Base-by-base conservation (phyloP, 2,888 invertebrate species). In the Drosophila rubida region DNA sequence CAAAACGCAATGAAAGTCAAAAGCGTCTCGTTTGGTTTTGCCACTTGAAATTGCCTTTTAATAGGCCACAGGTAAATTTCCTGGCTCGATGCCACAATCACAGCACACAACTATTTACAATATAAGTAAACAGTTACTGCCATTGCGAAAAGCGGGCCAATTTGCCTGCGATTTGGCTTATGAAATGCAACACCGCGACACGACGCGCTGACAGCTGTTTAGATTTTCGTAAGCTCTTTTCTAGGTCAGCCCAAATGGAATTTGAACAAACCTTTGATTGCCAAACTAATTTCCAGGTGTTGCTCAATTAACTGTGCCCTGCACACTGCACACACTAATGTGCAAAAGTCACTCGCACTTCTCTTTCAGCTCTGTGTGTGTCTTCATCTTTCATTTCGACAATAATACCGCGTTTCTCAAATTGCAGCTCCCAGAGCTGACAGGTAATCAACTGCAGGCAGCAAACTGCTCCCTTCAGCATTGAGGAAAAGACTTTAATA, bases 391-490 rank as follows among this genome's bases (percentile, higher is more conserved):
- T 78, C 76, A 70, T 68, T 74, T 82, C 73, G 82, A 74, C 86
- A 86, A 72, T 82, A 64, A 80, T 74, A 72, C 30, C 9, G 0
- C 11, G 82, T 83, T 75, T 67, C 69, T 65, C 49, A 84, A 84
- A 87, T 87, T 80, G 81, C 78, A 75, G 48, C 62, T 64, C 60
- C 67, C 62, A 78, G 41, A 80, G 68, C 78, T 55, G 51, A 57
- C 63, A 58, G 64, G 62, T 54, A 71, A 66, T 66, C 71, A 66
- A 76, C 62, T 63, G 55, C 50, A 48, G 60, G 45, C 76, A 60
- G 27, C 37, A 27, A 27, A 9, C 27, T 27, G 27, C 27, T 27
- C 27, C 0, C 19, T 19, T 19, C 19, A 19, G 19, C 19, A 19
- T 19, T 19, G 19, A 19, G 13, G 16, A 11, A 19, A 53, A 32